Conservation (phyloP, 2,113 vertebrate species). For the Anarrhichthys ocellatus region DNA sequence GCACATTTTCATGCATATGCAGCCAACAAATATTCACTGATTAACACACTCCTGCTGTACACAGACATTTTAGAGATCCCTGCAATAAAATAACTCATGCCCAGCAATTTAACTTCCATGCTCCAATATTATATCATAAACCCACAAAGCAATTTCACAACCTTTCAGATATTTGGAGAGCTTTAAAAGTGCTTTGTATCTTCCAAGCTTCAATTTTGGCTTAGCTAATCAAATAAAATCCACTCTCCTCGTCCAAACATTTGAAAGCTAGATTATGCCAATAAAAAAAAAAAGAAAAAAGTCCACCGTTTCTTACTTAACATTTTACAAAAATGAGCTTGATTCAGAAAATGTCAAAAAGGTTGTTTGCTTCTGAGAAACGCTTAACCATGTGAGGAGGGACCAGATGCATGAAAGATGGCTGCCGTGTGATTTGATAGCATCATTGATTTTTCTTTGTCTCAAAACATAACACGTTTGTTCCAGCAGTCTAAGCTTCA, state of each 20-base stretch:
- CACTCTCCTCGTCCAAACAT: slow-evolving; percentile 33
- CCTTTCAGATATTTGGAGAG: slow-evolving; percentile 42
- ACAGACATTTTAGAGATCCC: neutral
- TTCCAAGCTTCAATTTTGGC: neutral
- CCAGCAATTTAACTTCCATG: slow-evolving; percentile 3
- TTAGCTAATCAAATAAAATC: neutral
- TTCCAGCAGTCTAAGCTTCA: neutral
- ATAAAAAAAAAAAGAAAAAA: neutral
- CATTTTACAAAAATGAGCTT: neutral
- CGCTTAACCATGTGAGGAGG: slow-evolving; percentile 32
- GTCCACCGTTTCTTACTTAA: neutral
- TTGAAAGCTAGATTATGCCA: slow-evolving; percentile 39
- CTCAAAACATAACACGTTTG: neutral
- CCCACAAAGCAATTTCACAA: slow-evolving; percentile 4
- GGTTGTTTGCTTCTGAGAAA: neutral
- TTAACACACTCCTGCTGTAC: slow-evolving; percentile 20
- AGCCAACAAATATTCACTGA: neutral
- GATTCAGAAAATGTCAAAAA: neutral
- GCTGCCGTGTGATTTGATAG: slow-evolving; percentile 13
- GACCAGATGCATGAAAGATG: slow-evolving; percentile 62
- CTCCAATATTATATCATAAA: slow-evolving; percentile 15
- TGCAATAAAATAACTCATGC: neutral
- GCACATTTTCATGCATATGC: slow-evolving; percentile 42
- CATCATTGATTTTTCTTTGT: neutral
- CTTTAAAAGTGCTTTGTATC: neutral